A percentile compares a stretch with the other conserved stretches of the same genome.
Evolutionary conservation across 1,140 invertebrate genomes (phyloP).

Genomic region (Pteromalus puparum): DNA sequence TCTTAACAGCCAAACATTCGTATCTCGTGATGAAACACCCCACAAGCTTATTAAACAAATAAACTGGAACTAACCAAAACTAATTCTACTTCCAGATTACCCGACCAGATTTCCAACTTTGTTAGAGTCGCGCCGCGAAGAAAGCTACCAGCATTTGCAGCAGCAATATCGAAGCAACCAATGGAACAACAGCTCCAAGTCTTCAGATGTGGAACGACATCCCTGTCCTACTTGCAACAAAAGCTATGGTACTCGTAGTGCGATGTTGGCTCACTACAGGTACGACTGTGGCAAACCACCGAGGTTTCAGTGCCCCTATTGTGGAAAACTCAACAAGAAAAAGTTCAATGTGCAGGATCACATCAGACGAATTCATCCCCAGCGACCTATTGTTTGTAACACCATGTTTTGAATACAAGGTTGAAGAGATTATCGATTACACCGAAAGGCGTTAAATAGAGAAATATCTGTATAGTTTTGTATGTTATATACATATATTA

Average conservation of each 20-base stretch:
- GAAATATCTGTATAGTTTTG: too few relatives aligned
- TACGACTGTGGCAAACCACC: conserved; percentile 74
- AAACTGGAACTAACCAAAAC: background rate
- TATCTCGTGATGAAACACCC: background rate
- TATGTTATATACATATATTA: too few relatives aligned
- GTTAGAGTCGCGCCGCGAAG: conserved; percentile 48
- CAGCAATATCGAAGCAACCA: background rate
- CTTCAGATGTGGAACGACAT: conserved; percentile 56
- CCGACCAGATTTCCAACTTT: conserved; percentile 34
- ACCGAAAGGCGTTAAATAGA: background rate
- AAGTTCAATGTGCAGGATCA: conserved; percentile 74
- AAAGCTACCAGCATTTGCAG: conserved; percentile 29
- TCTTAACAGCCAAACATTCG: background rate
- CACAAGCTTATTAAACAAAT: background rate
- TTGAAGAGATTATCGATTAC: background rate
- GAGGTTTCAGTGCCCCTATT: conserved; percentile 72
- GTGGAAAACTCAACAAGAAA: conserved; percentile 73
- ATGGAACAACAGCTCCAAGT: background rate
- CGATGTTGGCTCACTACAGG: conserved; percentile 77
- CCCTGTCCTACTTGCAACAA: conserved; percentile 77
- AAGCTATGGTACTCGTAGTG: conserved; percentile 78
- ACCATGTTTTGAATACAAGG: conserved; percentile 56
- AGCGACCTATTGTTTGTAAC: conserved; percentile 60
- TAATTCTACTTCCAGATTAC: conserved; percentile 56
- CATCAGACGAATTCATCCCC: conserved; percentile 65